These are phyloP conservation scores for Drosophila serrata DNA, from an alignment of 1,140 invertebrate genomes.

Conservation along the genomic window DNA sequence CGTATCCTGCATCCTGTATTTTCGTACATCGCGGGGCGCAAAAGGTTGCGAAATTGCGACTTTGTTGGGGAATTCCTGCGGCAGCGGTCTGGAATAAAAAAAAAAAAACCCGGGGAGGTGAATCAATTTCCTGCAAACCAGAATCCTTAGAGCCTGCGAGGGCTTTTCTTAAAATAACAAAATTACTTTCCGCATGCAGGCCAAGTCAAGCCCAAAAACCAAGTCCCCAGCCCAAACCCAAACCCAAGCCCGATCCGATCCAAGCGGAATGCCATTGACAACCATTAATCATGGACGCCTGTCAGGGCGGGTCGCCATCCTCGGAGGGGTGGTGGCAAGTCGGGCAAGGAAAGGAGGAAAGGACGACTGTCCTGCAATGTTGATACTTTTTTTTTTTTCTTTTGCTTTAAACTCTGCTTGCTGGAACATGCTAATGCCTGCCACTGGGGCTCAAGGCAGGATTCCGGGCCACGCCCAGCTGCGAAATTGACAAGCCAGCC, in stretches of 20 bases:
- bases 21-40: conserved; percentile 61
- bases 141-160: conserved; percentile 56
- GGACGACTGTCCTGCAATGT: conserved; percentile 68
- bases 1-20: conserved; percentile 17
- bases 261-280: conserved; percentile 80
- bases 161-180: conserved; percentile 84
- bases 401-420: conserved; percentile 64
- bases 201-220: conserved; percentile 23
- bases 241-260: conserved; percentile 18
- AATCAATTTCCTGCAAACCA: conserved; percentile 77
- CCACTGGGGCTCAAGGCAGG: conserved; percentile 73
- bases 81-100: conserved; percentile 72
- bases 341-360: background rate
- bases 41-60: conserved; percentile 79
- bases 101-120: conserved; percentile 30
- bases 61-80: conserved; percentile 78
- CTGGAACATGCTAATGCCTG: conserved; percentile 77
- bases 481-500: conserved; percentile 78
- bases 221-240: background rate
- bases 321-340: conserved; percentile 19
- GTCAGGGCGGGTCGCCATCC: conserved; percentile 74
- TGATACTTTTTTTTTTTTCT: conserved; percentile 42
- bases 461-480: conserved; percentile 74
- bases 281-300: conserved; percentile 85
- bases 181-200: conserved; percentile 81